Evolutionary conservation across 2,113 vertebrate species (phyloP).

Genomic region (Tragelaphus strepsiceros): DNA sequence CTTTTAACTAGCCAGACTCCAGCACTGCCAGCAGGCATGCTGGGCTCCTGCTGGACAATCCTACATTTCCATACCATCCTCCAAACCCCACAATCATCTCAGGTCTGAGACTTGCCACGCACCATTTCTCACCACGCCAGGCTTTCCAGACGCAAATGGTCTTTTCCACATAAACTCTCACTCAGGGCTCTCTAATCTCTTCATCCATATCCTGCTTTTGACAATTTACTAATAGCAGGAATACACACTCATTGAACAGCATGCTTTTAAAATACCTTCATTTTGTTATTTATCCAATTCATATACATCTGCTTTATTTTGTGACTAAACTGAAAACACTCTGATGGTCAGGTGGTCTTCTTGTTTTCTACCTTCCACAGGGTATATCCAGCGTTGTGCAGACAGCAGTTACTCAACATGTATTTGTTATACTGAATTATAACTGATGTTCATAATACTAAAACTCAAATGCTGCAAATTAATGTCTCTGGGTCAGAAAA

Average conservation of each 20-base stretch:
- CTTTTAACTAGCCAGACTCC: neutral
- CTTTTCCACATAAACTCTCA: neutral
- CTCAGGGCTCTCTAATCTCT: neutral
- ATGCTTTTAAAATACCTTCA: neutral
- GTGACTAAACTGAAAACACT: neutral
- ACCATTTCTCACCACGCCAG: neutral
- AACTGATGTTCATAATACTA: neutral
- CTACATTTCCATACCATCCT: too few species aligned
- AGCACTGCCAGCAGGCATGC: fast-evolving
- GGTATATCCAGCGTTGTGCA: neutral
- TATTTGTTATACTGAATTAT: neutral
- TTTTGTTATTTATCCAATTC: neutral
- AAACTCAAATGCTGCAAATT: neutral
- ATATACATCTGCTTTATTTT: neutral
- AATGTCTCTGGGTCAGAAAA: neutral
- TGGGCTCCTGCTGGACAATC: too few species aligned
- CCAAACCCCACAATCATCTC: neutral
- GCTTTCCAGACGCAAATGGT: neutral
- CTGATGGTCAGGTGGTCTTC: neutral
- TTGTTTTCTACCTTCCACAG: neutral
- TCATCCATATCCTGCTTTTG: neutral
- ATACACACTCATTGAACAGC: neutral
- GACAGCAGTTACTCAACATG: neutral
- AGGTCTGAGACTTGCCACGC: fast-evolving
- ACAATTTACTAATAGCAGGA: neutral